A percentile compares a stretch with the other conserved stretches of the same genome.
These are phyloP conservation scores for Clanis bilineata DNA, from an alignment of 2,888 invertebrate genomes.

Conservation along the genomic window DNA sequence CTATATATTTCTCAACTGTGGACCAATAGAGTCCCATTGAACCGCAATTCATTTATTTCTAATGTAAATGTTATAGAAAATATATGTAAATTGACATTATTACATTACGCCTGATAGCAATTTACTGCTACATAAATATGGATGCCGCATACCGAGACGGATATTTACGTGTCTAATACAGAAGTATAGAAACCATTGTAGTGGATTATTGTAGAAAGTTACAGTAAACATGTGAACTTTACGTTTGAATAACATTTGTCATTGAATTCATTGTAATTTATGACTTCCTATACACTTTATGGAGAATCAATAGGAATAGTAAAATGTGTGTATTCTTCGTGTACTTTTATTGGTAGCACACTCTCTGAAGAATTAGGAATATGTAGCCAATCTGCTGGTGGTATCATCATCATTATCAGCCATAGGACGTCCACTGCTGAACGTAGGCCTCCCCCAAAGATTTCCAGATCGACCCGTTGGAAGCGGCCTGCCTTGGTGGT, in stretches of 20 bases:
- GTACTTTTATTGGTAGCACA: no score
- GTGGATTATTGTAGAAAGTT: slow-evolving; percentile 44
- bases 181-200: slow-evolving; percentile 42
- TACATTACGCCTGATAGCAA: slow-evolving; percentile 72
- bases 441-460: no score
- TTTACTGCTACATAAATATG: slow-evolving; percentile 71
- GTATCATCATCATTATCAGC: no score
- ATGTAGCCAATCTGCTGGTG: no score
- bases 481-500: no score
- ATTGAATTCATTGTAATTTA: slow-evolving; percentile 22
- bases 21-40: slow-evolving; percentile 40
- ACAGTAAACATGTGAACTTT: slow-evolving; percentile 24
- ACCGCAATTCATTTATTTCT: slow-evolving; percentile 69
- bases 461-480: no score
- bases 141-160: slow-evolving; percentile 53
- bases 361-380: no score
- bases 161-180: slow-evolving; percentile 46
- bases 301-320: background rate
- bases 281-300: slow-evolving; percentile 1
- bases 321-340: background rate
- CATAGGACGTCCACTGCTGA: no score
- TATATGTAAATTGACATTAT: slow-evolving; percentile 78
- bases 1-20: slow-evolving; percentile 18
- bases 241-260: slow-evolving; percentile 24
- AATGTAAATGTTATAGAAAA: slow-evolving; percentile 79